These are phyloP conservation scores for Ectemnius cavifrons DNA, from an alignment of 2,888 invertebrate genomes.

Conservation along the genomic window DNA sequence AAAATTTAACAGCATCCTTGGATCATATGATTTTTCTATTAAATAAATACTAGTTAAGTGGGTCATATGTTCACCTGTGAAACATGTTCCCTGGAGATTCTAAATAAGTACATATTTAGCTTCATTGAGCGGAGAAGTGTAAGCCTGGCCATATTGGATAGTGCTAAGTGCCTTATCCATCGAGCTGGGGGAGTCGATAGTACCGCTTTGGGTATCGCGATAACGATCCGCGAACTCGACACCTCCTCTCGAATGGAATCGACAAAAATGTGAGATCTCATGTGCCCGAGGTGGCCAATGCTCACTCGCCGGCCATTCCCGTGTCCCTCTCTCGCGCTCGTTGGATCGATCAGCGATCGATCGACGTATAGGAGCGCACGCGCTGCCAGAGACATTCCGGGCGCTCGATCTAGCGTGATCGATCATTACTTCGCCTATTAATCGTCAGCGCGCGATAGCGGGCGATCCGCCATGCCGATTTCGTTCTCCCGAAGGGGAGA, in stretches of 20 bases:
- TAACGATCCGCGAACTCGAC: conserved; percentile 43
- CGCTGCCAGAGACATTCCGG: conserved; percentile 51
- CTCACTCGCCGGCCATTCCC: conserved; percentile 25
- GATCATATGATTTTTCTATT: too few relatives aligned
- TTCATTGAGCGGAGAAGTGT: too few relatives aligned
- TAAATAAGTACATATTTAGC: too few relatives aligned
- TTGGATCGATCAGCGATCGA: conserved; percentile 62
- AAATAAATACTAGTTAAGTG: too few relatives aligned
- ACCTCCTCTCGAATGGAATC: conserved; percentile 28
- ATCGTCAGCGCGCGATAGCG: conserved; percentile 51
- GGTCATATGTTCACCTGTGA: too few relatives aligned
- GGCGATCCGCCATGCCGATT: conserved; percentile 34
- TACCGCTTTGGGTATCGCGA: conserved; percentile 20
- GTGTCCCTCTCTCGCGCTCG: conserved; percentile 23
- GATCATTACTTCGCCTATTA: conserved; percentile 64
- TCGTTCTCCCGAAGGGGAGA: conserved; percentile 45
- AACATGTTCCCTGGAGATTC: too few relatives aligned
- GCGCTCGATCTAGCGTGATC: conserved; percentile 61
- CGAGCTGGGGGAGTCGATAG: too few relatives aligned
- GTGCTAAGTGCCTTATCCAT: too few relatives aligned
- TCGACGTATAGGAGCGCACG: conserved; percentile 34
- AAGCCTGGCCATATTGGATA: too few relatives aligned
- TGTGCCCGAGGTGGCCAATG: conserved; percentile 12
- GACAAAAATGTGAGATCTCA: conserved; percentile 53
- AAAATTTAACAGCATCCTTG: too few relatives aligned